A percentile compares a stretch with the other conserved stretches of the same genome.
Evolutionary conservation across 2,888 invertebrate genomes (phyloP).

Genomic region (Eulithis testata): DNA sequence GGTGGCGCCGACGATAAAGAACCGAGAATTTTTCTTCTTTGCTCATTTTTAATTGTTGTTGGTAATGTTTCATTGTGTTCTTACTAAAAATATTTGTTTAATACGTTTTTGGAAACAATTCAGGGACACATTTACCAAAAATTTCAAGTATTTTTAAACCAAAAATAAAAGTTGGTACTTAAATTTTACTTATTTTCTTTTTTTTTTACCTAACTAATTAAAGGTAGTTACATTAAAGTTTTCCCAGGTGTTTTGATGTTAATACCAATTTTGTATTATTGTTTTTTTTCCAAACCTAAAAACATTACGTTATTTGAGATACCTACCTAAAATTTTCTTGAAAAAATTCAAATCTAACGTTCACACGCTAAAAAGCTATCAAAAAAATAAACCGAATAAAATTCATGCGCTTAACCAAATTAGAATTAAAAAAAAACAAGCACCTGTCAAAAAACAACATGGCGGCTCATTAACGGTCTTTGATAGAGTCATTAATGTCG

Average conservation of each 20-base stretch:
- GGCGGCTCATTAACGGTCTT: slow-evolving; percentile 44
- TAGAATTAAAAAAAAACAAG: slow-evolving; percentile 29
- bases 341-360: neutral
- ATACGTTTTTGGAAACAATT: slow-evolving; percentile 2
- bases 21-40: slow-evolving; percentile 24
- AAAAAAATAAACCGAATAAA: slow-evolving; percentile 14
- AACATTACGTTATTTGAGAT: no score
- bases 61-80: slow-evolving; percentile 13
- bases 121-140: neutral
- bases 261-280: no score
- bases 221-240: no score
- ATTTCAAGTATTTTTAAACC: neutral
- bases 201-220: no score
- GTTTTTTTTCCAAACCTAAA: no score
- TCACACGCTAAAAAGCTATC: slow-evolving; percentile 14
- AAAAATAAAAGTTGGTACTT: neutral
- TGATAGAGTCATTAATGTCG: slow-evolving; percentile 67
- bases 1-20: slow-evolving; percentile 56
- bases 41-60: slow-evolving; percentile 16
- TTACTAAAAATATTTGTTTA: slow-evolving; percentile 8
- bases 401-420: slow-evolving; percentile 21
- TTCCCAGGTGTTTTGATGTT: no score
- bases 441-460: slow-evolving; percentile 51
- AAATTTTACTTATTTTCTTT: no score
- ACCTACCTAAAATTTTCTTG: no score